Evolutionary conservation across 2,888 invertebrate species (phyloP), one percentile per base, ranked within the genome.

Genomic region (Apodemia hepburni): DNA sequence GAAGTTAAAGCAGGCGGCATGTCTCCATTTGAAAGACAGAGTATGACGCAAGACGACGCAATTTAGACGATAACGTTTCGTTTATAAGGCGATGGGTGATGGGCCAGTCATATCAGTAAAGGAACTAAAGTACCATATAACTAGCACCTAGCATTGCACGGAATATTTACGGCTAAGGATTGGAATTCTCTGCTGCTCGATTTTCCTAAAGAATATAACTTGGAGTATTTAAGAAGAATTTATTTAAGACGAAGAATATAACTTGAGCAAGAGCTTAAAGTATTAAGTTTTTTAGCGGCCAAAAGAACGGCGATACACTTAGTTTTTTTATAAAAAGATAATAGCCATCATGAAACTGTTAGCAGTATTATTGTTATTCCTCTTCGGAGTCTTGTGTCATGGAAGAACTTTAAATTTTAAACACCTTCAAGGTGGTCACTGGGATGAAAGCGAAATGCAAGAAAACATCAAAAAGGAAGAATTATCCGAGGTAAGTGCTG

Each of bases 51-150:
- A 54, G 59, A 61, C 64, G 58, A 60, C 62, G 63, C 68, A 69
- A 63, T 64, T 60, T 47, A 62, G 1, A 54, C 66, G 80, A 79
- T 79, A 79, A 72, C 72, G 68, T 64, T 65, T 61, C 65, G 64
- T 69, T 64, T 63, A 64, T 69, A 64, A 60, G 77, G 82, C 84
- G 78, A 82, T 80, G 75, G 73, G 75, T 58, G 65, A 65, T 61
- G 58, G 64, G 61, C 61, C 59, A 9, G n/a, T 58, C 64, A 64
- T 61, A 69, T 70, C 76, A 78, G 77, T 77, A 71, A 73, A 70
- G 65, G 69, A 65, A 68, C 68, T 64, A 63, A 35, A 59, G 61
- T 64, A 60, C 66, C 60, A 12, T 6, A 15, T n/a, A 47, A 47
- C 45, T 47, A 47, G 8, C 45, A n/a, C 45, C 45, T 15, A 47